Conservation (phyloP, 1,140 invertebrate genomes). For the Lasaia peninsularis region DNA sequence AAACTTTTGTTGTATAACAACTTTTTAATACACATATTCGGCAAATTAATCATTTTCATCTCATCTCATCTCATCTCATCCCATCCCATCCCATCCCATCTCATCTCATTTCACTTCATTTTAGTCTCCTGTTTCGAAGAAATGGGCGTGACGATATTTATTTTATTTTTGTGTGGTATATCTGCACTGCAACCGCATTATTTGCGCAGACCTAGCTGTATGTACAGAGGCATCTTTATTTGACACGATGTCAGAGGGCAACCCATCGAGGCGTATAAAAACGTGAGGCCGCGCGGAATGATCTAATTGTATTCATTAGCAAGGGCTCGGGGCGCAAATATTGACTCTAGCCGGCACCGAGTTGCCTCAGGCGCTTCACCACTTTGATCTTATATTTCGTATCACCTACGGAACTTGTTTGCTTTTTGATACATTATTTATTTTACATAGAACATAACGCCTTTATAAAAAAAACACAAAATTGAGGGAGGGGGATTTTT, state of each 20-base stretch:
- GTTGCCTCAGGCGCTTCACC: constrained; percentile 37
- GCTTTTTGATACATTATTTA: constrained; percentile 9
- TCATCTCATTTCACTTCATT: too few species aligned
- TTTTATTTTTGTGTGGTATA: constrained; percentile 11
- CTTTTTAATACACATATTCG: too few species aligned
- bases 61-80: too few species aligned
- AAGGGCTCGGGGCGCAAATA: constrained; percentile 65
- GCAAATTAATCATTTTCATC: too few species aligned
- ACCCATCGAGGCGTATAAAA: constrained; percentile 62
- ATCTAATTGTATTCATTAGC: constrained; percentile 77
- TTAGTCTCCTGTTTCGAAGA: too few species aligned
- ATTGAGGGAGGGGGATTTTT: too few species aligned
- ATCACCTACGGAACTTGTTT: constrained; percentile 5
- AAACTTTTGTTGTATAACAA: too few species aligned
- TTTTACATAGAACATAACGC: neutral
- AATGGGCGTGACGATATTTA: too few species aligned
- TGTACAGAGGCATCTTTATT: constrained; percentile 52
- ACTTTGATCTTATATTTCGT: constrained; percentile 27
- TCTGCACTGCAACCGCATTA: constrained; percentile 23
- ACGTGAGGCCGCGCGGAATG: constrained; percentile 73
- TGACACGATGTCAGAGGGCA: constrained; percentile 54
- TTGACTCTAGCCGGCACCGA: constrained; percentile 50
- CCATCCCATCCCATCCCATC: too few species aligned
- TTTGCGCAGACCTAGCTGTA: constrained; percentile 39
- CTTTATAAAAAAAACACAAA: too few species aligned